phyloP scores from a whole-genome alignment of 2,113 vertebrate genomes.

The Myotis davidii region DNA sequence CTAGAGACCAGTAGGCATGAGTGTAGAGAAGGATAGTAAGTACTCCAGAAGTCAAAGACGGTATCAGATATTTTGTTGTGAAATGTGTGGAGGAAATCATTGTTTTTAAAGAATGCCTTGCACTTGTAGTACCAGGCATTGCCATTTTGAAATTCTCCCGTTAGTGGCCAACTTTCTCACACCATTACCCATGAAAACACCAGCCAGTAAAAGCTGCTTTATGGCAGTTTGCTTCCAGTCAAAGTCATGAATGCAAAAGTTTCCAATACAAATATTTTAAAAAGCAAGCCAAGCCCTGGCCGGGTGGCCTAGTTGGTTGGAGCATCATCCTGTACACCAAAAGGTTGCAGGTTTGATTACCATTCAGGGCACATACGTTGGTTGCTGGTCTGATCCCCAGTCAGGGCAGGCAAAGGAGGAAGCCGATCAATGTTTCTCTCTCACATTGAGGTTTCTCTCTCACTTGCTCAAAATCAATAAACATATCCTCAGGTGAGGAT shows the following conservation, averaged over 20 bases:
- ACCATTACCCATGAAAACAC: slow-evolving; percentile 26
- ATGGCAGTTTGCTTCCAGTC: slow-evolving; percentile 28
- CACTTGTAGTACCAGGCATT: not conserved
- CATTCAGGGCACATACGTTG: not conserved
- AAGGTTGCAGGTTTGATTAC: not conserved
- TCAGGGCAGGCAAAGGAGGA: not conserved
- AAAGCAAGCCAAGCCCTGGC: not conserved
- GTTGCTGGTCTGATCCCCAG: not conserved
- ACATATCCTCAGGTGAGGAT: not conserved
- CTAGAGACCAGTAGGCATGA: not conserved
- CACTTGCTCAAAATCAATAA: not conserved
- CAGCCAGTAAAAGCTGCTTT: slow-evolving; percentile 11
- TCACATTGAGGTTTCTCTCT: not conserved
- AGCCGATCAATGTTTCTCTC: not conserved
- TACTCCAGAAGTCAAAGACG: not conserved
- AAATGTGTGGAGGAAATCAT: not conserved
- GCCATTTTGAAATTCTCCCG: slow-evolving; percentile 17
- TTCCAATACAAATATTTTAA: slow-evolving; percentile 25
- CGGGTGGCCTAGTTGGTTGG: not conserved
- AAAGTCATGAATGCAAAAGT: slow-evolving; percentile 16
- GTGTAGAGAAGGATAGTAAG: not conserved
- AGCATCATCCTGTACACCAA: not conserved
- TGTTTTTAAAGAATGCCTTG: not conserved
- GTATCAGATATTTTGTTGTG: not conserved
- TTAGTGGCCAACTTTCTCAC: slow-evolving; percentile 20